Conservation (phyloP, 1,140 invertebrate genomes). For the Acromyrmex charruanus region DNA sequence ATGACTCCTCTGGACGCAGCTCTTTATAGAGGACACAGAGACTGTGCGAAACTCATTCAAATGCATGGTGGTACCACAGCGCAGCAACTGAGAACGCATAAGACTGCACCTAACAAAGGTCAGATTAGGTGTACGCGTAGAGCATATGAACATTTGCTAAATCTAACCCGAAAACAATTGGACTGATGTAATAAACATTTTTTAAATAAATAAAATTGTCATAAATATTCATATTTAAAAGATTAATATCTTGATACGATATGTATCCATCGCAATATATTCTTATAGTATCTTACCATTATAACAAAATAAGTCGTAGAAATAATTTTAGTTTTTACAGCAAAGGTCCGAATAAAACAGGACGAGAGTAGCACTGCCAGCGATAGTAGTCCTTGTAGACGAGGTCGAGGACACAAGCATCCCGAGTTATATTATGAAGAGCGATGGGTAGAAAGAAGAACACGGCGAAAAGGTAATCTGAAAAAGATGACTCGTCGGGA, state of each 20-base stretch:
- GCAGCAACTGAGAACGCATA: conserved; percentile 79
- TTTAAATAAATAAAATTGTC: background rate
- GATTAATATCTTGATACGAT: background rate
- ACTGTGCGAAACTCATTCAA: conserved; percentile 97
- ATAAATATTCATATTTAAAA: background rate
- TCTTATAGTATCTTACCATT: background rate
- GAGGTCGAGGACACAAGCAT: conserved; percentile 51
- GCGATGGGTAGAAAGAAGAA: conserved; percentile 82
- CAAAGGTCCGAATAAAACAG: conserved; percentile 78
- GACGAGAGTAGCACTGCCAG: conserved; percentile 79
- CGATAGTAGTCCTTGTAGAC: conserved; percentile 74
- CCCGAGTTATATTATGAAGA: conserved; percentile 83
- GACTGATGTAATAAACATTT: background rate
- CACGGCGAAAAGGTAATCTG: conserved; percentile 77
- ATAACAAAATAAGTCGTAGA: background rate
- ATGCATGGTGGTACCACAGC: conserved; percentile 92
- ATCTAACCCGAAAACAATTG: background rate
- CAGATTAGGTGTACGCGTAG: conserved; percentile 41
- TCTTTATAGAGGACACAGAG: conserved; percentile 93
- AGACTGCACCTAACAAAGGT: conserved; percentile 80
- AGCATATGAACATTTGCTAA: conserved; percentile 30
- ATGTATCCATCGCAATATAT: background rate
- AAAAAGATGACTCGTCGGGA: conserved; percentile 78
- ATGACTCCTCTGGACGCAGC: conserved; percentile 97
- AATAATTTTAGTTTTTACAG: conserved; percentile 80